Evolutionary conservation across 2,113 vertebrate genomes (phyloP).

Genomic region (Patagioenas fasciata): DNA sequence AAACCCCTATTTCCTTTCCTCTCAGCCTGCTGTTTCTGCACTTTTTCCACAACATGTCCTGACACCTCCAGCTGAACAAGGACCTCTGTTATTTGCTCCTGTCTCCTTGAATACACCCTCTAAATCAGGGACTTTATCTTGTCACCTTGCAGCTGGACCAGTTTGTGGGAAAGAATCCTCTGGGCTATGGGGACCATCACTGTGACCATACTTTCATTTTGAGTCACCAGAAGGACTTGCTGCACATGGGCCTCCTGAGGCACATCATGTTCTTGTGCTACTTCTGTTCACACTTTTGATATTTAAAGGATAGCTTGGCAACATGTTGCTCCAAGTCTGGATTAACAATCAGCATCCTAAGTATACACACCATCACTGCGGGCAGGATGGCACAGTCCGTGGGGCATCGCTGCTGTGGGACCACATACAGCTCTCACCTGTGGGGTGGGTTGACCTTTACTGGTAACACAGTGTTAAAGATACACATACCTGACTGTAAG

Average conservation of each 20-base stretch:
- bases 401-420: neutral
- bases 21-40: neutral
- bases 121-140: neutral
- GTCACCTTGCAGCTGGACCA: neutral
- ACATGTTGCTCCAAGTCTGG: neutral
- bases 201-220: neutral
- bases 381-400: rapidly evolving
- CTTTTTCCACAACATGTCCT: neutral
- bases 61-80: neutral
- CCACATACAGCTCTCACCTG: neutral
- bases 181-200: neutral
- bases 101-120: neutral
- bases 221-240: neutral
- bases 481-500: neutral
- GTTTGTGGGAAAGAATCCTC: neutral
- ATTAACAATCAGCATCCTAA: neutral
- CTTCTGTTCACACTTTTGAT: neutral
- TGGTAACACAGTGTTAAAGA: neutral
- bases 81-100: neutral
- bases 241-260: neutral
- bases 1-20: neutral
- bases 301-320: neutral
- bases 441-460: too few species aligned
- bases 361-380: rapidly evolving
- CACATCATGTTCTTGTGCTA: neutral